These are phyloP conservation scores for Plecturocebus donacophilus DNA, from an alignment of 2,113 vertebrate genomes.

Conservation along the genomic window DNA sequence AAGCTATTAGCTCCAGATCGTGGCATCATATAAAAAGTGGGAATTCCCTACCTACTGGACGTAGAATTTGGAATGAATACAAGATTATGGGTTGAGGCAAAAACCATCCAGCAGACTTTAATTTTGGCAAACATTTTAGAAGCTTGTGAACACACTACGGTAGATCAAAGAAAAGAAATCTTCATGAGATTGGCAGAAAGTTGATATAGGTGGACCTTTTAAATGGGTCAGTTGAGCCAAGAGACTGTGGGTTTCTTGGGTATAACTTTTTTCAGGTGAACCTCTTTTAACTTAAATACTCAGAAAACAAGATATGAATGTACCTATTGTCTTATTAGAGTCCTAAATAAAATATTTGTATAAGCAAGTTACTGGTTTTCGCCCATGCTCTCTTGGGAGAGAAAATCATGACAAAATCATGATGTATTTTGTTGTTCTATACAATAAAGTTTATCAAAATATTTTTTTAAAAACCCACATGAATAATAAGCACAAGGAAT, in stretches of 20 bases:
- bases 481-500: neutral
- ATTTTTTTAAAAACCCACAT: neutral
- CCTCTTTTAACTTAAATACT: neutral
- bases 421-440: conserved; percentile 8
- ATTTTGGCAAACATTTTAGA: conserved; percentile 94
- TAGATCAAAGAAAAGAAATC: conserved; percentile 89
- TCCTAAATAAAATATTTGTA: conserved; percentile 62
- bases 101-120: conserved; percentile 92
- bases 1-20: conserved; percentile 89
- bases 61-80: conserved; percentile 95
- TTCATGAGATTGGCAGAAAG: conserved; percentile 89
- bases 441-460: conserved; percentile 54
- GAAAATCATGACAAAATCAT: neutral
- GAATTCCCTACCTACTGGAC: conserved; percentile 92
- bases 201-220: conserved; percentile 53
- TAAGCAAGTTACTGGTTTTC: conserved; percentile 26
- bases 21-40: conserved; percentile 90
- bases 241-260: conserved; percentile 35
- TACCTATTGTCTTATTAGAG: neutral
- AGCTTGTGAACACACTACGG: conserved; percentile 89
- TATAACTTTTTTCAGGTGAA: conserved; percentile 42
- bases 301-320: conserved; percentile 14
- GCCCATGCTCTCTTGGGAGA: conserved; percentile 8
- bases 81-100: conserved; percentile 93
- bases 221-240: neutral